Base-by-base conservation (phyloP, 2,888 invertebrate genomes). In the Tipula confusa region DNA sequence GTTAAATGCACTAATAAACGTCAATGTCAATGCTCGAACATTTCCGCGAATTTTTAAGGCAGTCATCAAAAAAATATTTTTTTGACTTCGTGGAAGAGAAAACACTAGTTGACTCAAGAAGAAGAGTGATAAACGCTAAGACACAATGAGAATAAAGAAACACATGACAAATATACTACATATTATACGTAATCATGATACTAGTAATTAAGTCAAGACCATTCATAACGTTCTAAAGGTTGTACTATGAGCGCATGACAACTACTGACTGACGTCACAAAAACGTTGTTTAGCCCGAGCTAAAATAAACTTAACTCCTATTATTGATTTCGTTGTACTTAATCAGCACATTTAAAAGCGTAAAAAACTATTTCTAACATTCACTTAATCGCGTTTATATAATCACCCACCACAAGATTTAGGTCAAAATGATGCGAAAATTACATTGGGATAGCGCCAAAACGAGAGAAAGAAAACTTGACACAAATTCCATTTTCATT, bases 361-460 rank as follows among this genome's bases (percentile, higher is more conserved):
- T 2, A 1, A 33, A 33, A 33, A 33, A 2, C 33, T 11, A 33
- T 33, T 33, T 9, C 33, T 9, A 33, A 11, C 33, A 9, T 6
- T 33, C 6, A 11, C 33, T 33, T 24, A 5, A 64, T 24, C 64
- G 24, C 64, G 24, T 24, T 64, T 64, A 64, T 0, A 64, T 64
- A 64, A 64, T 64, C 64, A 64, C 9, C 24, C 24, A 33, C n/a
- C n/a, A 18, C 18, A 64, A 64, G 2, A 64, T 64, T 64, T 64
- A 64, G 64, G 64, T 64, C 64, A 64, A 9, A 64, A 7, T 9
- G 24, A 13, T 9, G 18, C 64, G 24, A 64, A 64, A 64, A 48
- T 6, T 24, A 64, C 64, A 64, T 64, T 64, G 64, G 64, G 64
- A 64, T 64, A 64, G 64, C 64, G 64, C 64, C 64, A 64, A 64